Conservation (phyloP, 2,797 vertebrate genomes). For the Anisognathus igniventris region DNA sequence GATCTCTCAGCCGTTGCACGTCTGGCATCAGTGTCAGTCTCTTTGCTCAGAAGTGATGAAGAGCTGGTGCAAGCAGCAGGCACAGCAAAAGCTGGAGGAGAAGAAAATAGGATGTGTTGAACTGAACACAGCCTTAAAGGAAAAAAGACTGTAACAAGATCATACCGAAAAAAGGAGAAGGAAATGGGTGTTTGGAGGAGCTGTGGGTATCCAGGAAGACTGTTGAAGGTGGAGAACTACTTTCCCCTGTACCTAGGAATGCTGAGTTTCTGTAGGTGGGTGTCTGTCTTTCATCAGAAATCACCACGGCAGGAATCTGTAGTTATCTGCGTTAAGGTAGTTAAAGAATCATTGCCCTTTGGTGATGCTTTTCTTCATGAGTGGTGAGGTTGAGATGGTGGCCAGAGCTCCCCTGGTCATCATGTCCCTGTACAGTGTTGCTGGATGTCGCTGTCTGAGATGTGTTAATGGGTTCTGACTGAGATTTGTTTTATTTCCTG, state of each 20-base stretch:
- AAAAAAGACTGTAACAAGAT: background rate
- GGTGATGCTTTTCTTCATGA: background rate
- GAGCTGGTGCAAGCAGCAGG: background rate
- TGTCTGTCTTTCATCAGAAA: background rate
- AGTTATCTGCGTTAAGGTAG: background rate
- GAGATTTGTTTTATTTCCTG: background rate
- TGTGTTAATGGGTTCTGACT: background rate
- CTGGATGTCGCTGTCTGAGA: background rate
- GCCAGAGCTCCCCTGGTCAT: background rate
- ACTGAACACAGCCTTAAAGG: background rate
- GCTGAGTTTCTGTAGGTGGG: background rate
- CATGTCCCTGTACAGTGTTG: rapidly evolving
- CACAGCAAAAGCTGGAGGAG: background rate
- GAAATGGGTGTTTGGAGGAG: background rate
- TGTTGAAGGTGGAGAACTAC: background rate
- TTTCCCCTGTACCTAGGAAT: background rate
- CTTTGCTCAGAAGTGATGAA: background rate
- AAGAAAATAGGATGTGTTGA: background rate
- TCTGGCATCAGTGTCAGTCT: rapidly evolving
- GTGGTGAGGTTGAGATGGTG: background rate
- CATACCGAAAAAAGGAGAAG: background rate
- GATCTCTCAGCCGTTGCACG: background rate
- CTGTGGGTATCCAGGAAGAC: background rate
- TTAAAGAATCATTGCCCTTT: background rate
- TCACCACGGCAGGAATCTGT: background rate